Evolutionary conservation across 1,140 invertebrate species (phyloP), one percentile per base, ranked within the genome.

Genomic region (Streblospio benedicti): DNA sequence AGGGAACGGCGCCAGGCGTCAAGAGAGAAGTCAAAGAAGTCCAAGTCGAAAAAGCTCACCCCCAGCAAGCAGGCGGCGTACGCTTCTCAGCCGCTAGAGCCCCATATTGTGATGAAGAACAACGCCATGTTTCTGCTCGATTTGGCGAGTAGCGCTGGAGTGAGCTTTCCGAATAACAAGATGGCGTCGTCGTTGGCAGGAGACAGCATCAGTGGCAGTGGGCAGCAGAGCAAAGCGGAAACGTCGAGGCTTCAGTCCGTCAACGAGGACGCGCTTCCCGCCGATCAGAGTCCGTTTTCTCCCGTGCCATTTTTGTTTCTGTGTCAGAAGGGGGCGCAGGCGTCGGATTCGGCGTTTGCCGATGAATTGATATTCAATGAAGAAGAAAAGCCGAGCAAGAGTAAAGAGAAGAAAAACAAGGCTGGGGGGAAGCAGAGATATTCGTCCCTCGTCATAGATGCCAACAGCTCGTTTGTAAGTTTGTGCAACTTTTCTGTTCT

Each of bases 121-220:
- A 98, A 98, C 76, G 91, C 94, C 0, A 85, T 93, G 78, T 98
- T 97, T 73, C 76, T 97, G 12, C 77, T 98, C 53, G 92, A 96
- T 70, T 73, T 98, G 47, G 87, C 87, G 1, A 87, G 87, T 65
- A 83, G 87, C 0, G 84, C 81, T 1, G 67, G 35, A 56, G 57
- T 51, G 64, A 49, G 64, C 35, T 35, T 61, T 35, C 59, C 53
- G 9, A 38, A n/a, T 9, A 38, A 9, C 35, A 9, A 9, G 9
- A 9, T 9, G 35, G 9, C 53, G 30, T 9, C 53, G 25, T n/a
- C n/a, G n/a, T n/a, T n/a, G n/a, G n/a, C n/a, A n/a, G n/a, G n/a
- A n/a, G n/a, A n/a, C n/a, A n/a, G n/a, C n/a, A n/a, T n/a, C 45
- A 27, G 61, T 0, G 82, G 83, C 1, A 78, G 81, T 23, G 85